Conservation (phyloP, 2,113 vertebrate species). For the Pogonocichla stellata region DNA sequence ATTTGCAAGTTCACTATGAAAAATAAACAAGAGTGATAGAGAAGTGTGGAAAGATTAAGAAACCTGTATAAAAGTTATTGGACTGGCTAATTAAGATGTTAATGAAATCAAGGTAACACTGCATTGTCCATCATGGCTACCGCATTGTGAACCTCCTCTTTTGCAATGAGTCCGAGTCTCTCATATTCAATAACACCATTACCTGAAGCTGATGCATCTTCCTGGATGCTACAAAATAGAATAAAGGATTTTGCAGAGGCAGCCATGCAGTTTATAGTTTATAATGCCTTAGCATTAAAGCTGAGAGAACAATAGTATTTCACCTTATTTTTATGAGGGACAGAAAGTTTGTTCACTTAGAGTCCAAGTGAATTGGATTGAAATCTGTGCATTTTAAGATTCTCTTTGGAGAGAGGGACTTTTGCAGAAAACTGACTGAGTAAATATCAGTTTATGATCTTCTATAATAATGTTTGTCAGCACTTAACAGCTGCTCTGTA, state of each 20-base stretch:
- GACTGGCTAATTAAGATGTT: background rate
- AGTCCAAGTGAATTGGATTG: background rate
- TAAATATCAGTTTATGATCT: background rate
- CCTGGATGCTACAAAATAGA: background rate
- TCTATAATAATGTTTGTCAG: background rate
- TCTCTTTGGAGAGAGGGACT: background rate
- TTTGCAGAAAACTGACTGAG: background rate
- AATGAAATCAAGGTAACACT: background rate
- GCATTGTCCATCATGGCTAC: background rate
- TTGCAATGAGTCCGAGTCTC: background rate
- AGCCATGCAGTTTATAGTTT: background rate
- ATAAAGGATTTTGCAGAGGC: background rate
- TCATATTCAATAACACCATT: background rate
- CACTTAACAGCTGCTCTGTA: background rate
- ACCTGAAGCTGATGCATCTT: background rate
- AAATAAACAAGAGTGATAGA: background rate
- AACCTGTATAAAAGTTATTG: background rate
- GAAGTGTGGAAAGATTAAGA: background rate
- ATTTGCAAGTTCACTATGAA: background rate
- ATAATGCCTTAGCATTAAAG: background rate
- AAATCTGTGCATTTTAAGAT: background rate
- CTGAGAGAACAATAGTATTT: background rate
- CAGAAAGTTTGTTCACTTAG: background rate
- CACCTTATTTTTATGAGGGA: background rate
- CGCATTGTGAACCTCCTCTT: background rate